Percentiles rank a stretch among this genome's conserved stretches.
These are phyloP conservation scores for Gerris buenoi DNA, from an alignment of 1,140 invertebrate species.

Conservation along the genomic window DNA sequence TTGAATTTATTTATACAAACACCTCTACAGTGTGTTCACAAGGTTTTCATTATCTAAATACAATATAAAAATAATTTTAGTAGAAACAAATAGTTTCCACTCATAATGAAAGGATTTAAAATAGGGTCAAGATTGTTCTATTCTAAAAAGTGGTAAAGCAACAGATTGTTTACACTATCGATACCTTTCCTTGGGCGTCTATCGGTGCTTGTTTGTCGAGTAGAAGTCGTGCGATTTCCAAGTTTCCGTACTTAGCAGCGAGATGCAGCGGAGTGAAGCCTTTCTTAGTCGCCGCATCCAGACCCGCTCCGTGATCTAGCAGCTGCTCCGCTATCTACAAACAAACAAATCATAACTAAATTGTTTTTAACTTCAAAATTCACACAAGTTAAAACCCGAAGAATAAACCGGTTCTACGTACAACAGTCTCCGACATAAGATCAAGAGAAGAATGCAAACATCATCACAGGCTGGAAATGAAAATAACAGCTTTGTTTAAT, in stretches of 20 bases:
- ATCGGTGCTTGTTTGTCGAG: conserved; percentile 73
- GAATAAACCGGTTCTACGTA: neutral
- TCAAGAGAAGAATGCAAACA: neutral
- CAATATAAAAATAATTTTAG: no score
- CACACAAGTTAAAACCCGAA: conserved; percentile 4
- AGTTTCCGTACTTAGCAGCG: conserved; percentile 92
- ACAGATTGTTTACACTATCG: no score
- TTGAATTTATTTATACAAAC: no score
- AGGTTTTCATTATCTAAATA: no score
- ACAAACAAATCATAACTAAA: conserved; percentile 43
- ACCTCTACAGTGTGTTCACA: no score
- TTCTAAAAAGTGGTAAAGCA: no score
- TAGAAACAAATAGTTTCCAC: no score
- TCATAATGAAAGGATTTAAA: no score
- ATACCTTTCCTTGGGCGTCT: conserved; percentile 81
- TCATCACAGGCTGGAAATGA: no score
- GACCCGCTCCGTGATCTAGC: conserved; percentile 82
- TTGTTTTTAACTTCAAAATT: conserved; percentile 37
- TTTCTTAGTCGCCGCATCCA: conserved; percentile 83
- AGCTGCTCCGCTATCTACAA: conserved; percentile 67
- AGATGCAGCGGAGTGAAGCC: conserved; percentile 95
- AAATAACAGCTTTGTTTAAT: no score
- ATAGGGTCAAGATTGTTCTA: no score
- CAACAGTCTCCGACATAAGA: conserved; percentile 2
- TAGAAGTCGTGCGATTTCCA: conserved; percentile 76